Percentiles rank a stretch among this genome's conserved stretches.
phyloP scores from a whole-genome alignment of 2,113 vertebrate species.

The Hassar affinis region DNA sequence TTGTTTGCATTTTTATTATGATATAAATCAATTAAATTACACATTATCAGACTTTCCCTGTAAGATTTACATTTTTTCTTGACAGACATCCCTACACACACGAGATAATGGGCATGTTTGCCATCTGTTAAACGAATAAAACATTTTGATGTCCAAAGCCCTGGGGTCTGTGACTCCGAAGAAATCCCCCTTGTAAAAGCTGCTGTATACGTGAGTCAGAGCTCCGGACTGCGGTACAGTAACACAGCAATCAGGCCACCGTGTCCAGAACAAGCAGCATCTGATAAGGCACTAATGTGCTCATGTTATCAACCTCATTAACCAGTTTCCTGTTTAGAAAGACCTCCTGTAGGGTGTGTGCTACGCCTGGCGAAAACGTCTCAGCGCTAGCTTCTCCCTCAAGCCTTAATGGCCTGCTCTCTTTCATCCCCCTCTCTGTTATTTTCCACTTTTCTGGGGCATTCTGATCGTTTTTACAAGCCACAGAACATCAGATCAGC shows the following conservation, averaged over 20 bases:
- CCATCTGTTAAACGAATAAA: background rate
- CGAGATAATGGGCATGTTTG: background rate
- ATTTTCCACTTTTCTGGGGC: background rate
- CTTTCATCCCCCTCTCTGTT: background rate
- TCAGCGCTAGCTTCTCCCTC: background rate
- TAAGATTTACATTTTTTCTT: background rate
- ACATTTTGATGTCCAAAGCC: background rate
- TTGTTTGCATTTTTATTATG: background rate
- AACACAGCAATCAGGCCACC: slow-evolving; percentile 22
- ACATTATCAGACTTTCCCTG: background rate
- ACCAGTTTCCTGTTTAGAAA: slow-evolving; percentile 61
- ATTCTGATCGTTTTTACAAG: background rate
- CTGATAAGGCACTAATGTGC: slow-evolving; percentile 57
- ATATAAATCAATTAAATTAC: background rate
- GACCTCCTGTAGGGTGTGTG: slow-evolving; percentile 39
- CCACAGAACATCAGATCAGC: background rate
- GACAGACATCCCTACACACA: background rate
- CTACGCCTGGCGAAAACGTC: slow-evolving; percentile 4
- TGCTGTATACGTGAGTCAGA: slow-evolving; percentile 4
- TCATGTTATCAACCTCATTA: slow-evolving; percentile 54
- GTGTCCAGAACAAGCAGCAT: slow-evolving; percentile 55
- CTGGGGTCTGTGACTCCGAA: background rate
- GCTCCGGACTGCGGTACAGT: background rate
- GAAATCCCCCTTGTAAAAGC: background rate
- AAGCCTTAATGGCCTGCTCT: too few species aligned